phyloP scores from a whole-genome alignment of 2,113 vertebrate genomes.

The Carassius gibelio region DNA sequence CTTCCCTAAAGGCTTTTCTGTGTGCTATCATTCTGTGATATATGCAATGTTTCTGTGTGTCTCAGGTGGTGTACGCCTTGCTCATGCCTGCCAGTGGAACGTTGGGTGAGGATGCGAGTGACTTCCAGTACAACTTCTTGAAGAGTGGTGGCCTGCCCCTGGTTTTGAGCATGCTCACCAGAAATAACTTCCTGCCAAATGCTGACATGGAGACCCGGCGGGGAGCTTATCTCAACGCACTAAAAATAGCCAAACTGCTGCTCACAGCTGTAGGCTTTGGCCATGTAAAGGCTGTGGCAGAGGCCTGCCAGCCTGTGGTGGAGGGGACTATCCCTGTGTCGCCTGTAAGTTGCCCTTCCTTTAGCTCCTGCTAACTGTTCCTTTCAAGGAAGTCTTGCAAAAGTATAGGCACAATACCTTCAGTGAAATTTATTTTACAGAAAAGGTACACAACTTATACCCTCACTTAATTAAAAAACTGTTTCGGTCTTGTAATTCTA shows the following conservation, averaged over 20 bases:
- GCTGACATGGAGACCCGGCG: slow-evolving; percentile 98
- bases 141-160: slow-evolving; percentile 96
- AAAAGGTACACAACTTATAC: neutral
- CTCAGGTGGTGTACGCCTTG: slow-evolving; percentile 96
- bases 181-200: slow-evolving; percentile 98
- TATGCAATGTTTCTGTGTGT: neutral
- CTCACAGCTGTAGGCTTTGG: slow-evolving; percentile 97
- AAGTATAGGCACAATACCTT: neutral
- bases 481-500: neutral
- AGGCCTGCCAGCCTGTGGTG: slow-evolving; percentile 92
- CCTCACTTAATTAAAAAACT: neutral
- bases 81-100: slow-evolving; percentile 98
- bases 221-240: slow-evolving; percentile 95
- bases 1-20: neutral
- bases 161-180: slow-evolving; percentile 96
- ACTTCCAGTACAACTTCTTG: slow-evolving; percentile 97
- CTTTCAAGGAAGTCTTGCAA: neutral
- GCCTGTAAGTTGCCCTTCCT: slow-evolving; percentile 77
- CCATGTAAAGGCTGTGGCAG: slow-evolving; percentile 94
- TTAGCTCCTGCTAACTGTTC: neutral
- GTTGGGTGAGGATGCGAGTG: slow-evolving; percentile 94
- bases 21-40: neutral
- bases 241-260: slow-evolving; percentile 97
- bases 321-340: slow-evolving; percentile 92
- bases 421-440: neutral